Evolutionary conservation across 1,140 invertebrate species (phyloP).

Genomic region (Gyrodactylus bullatarudis): DNA sequence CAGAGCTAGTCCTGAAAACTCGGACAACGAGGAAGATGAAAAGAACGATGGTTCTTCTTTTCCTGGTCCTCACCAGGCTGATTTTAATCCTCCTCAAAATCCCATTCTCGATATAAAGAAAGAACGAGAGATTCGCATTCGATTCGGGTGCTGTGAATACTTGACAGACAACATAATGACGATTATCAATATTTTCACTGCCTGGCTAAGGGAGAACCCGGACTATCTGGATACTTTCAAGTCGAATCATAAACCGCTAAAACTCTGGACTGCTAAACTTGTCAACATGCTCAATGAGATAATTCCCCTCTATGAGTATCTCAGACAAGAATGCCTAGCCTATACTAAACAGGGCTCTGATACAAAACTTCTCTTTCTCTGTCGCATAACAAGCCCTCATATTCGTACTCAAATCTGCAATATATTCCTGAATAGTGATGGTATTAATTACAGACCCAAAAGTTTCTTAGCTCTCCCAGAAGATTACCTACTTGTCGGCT

Average conservation of each 20-base stretch:
- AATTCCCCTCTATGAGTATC: not conserved
- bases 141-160: not conserved
- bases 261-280: not conserved
- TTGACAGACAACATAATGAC: not conserved
- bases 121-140: not conserved
- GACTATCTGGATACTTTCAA: not conserved
- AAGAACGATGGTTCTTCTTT: too few relatives aligned
- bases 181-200: not conserved
- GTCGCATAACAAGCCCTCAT: not conserved
- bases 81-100: too few relatives aligned
- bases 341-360: not conserved
- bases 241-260: not conserved
- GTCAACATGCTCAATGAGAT: not conserved
- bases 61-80: too few relatives aligned
- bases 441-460: too few relatives aligned
- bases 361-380: not conserved
- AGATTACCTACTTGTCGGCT: not conserved
- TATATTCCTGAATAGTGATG: too few relatives aligned
- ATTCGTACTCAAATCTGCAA: not conserved
- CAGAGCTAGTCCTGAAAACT: too few relatives aligned
- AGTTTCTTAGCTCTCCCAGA: not conserved
- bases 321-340: not conserved
- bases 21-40: not conserved
- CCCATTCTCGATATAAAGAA: too few relatives aligned
- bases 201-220: not conserved